Evolutionary conservation across 2,113 vertebrate genomes (phyloP).

Genomic region (Mobula hypostoma): DNA sequence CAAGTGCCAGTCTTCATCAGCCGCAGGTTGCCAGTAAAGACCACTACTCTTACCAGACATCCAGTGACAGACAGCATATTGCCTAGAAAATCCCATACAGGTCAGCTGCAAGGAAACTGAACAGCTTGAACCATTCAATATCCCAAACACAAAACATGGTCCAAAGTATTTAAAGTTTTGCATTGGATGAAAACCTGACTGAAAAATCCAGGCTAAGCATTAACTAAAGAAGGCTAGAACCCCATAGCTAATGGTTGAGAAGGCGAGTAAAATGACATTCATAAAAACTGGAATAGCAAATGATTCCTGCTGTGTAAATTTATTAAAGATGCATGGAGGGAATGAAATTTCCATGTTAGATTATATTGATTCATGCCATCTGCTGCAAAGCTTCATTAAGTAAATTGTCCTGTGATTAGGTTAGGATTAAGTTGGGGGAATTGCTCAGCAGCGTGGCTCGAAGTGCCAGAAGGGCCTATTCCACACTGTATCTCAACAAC

Average conservation of each 20-base stretch:
- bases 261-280: not conserved
- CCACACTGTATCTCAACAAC: too few species aligned
- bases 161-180: too few species aligned
- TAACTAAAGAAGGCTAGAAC: not conserved
- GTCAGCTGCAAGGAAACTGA: not conserved
- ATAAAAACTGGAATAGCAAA: not conserved
- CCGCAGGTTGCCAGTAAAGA: not conserved
- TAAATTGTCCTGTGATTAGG: too few species aligned
- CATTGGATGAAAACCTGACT: not conserved
- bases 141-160: too few species aligned
- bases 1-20: not conserved
- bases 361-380: conserved; percentile 16
- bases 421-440: too few species aligned
- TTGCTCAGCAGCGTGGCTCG: too few species aligned
- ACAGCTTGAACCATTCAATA: not conserved
- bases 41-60: not conserved
- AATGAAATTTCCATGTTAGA: conserved; percentile 4
- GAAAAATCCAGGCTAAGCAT: not conserved
- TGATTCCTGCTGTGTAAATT: not conserved
- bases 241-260: not conserved
- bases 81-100: not conserved
- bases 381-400: not conserved
- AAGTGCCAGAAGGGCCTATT: too few species aligned
- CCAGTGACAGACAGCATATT: too few species aligned
- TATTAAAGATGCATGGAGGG: not conserved